Evolutionary conservation across 2,113 vertebrate genomes (phyloP).

Genomic region (Dascyllus trimaculatus): DNA sequence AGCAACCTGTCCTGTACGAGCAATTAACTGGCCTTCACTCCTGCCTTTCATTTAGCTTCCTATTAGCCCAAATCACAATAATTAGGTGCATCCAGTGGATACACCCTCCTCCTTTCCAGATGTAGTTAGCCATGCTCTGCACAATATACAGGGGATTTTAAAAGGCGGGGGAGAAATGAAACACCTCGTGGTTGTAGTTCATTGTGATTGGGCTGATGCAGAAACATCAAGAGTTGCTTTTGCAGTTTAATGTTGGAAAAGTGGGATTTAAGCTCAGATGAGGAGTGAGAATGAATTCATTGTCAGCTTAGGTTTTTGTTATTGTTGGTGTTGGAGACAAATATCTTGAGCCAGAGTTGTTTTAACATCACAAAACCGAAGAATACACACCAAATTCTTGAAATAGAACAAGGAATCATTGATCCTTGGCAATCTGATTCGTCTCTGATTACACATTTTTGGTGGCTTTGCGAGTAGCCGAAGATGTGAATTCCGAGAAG

Average conservation of each 20-base stretch:
- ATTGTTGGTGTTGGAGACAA: conserved; percentile 5
- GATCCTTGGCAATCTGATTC: neutral
- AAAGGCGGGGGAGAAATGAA: conserved; percentile 31
- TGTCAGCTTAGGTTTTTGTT: neutral
- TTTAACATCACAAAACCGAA: neutral
- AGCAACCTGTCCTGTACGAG: conserved; percentile 26
- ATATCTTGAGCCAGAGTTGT: neutral
- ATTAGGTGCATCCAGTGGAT: neutral
- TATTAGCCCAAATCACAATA: conserved; percentile 34
- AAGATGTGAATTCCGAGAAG: conserved; percentile 37
- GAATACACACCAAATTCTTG: too few species aligned
- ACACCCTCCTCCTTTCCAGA: conserved; percentile 14
- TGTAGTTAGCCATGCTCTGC: neutral
- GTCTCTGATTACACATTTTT: conserved; percentile 1
- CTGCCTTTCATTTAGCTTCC: neutral
- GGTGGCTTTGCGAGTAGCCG: conserved; percentile 13
- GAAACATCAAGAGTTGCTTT: conserved; percentile 1
- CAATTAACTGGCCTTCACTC: conserved; percentile 17
- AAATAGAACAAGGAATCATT: neutral
- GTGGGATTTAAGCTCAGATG: neutral
- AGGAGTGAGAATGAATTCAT: conserved; percentile 1
- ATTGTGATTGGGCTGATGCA: neutral
- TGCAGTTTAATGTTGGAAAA: neutral
- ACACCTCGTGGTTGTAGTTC: conserved; percentile 28
- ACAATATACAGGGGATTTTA: conserved; percentile 13